Base-by-base conservation (phyloP, 2,888 invertebrate genomes). In the Altica lythri region DNA sequence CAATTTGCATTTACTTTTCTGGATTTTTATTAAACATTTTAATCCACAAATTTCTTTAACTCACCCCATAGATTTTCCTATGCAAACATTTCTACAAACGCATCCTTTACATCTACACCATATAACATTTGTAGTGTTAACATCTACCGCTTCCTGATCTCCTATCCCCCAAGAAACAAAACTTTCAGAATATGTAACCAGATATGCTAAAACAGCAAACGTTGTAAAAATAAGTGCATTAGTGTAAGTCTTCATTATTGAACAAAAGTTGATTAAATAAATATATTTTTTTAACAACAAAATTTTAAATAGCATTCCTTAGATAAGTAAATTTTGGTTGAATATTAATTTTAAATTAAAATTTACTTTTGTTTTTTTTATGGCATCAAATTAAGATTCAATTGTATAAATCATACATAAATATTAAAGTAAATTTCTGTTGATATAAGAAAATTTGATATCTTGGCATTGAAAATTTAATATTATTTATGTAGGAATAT, bases 91-190 rank as follows among this genome's bases (percentile, higher is more conserved):
- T 13, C 12, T 34, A 16, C 34, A 34, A 34, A 13, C 13, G 13
- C 34, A 34, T 34, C 34, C 34, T 2, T 12, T 34, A 8, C 34
- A 34, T 10, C 34, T 34, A 16, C 34, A 34, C 34, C 34, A 34
- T 2, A 34, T 13, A 34, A 34, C 14, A 34, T 4, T 4, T 4
- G 34, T 14, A 4, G 10, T 2, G 10, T 34, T 34, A 14, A 34
- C 34, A 34, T 34, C n/a, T 5, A 4, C 32, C 3, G 6, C 27
- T 2, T 27, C 27, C 10, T 13, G 34, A 34, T 34, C 12, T 34
- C 34, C 34, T 5, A 34, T 2, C n/a, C 13, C 9, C 27, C 3
- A 8, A n/a, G 27, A 8, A 2, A 2, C 2, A 27, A 27, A 27
- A 4, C 27, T 8, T 27, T 27, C 27, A 2, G 27, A 27, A 10